phyloP scores from a whole-genome alignment of 1,140 invertebrate genomes.

The Laupala kohalensis region DNA sequence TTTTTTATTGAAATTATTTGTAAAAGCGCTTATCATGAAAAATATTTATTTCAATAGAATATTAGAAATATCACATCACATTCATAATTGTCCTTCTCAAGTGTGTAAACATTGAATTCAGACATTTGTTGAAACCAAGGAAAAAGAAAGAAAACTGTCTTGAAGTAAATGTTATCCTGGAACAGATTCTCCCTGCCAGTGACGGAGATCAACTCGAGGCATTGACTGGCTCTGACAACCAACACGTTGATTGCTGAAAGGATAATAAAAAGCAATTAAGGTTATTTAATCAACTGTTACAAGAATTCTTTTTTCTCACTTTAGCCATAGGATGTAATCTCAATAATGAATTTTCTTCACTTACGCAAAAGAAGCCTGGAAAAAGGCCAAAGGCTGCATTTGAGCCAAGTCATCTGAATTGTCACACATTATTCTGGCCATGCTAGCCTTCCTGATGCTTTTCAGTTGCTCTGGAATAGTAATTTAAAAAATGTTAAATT shows the following conservation, averaged over 20 bases:
- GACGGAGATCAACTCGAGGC: conserved; percentile 29
- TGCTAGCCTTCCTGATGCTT: conserved; percentile 36
- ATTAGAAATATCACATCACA: no score
- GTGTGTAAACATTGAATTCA: no score
- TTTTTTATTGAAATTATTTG: no score
- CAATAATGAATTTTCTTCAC: conserved; percentile 9
- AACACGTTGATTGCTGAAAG: conserved; percentile 30
- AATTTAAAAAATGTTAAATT: no score
- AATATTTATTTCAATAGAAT: no score
- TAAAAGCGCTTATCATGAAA: no score
- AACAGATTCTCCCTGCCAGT: conserved; percentile 23
- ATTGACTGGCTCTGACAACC: conserved; percentile 28
- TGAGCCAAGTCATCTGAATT: conserved; percentile 36
- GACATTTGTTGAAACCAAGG: no score
- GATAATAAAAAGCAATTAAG: conserved; percentile 1
- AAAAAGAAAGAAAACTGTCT: no score
- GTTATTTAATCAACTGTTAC: background rate
- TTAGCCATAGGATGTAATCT: background rate
- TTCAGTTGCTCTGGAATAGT: conserved; percentile 33
- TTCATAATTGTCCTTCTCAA: no score
- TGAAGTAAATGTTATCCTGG: no score
- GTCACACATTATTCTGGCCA: conserved; percentile 42
- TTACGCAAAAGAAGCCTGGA: conserved; percentile 32
- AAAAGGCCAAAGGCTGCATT: conserved; percentile 39
- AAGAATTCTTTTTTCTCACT: background rate